phyloP scores from a whole-genome alignment of 2,888 invertebrate species.

The Thumatha senex region DNA sequence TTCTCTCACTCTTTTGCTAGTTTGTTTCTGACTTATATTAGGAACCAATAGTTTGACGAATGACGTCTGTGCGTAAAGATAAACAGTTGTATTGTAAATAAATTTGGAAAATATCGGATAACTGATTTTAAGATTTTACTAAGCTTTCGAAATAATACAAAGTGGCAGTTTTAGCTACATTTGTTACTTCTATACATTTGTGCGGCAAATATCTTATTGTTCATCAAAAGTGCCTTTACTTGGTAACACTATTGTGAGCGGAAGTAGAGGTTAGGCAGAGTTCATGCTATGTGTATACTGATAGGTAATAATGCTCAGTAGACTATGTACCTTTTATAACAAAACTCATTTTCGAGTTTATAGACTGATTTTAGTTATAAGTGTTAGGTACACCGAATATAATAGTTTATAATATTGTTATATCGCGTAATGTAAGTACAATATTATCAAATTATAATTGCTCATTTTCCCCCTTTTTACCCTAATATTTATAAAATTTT shows the following conservation, averaged over 20 bases:
- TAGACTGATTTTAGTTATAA: conserved; percentile 79
- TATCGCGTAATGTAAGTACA: conserved; percentile 37
- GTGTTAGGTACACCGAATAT: conserved; percentile 67
- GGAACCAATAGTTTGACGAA: no score
- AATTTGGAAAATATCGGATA: background rate
- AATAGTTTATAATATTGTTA: conserved; percentile 58
- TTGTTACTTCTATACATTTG: no score
- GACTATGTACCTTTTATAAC: conserved; percentile 47
- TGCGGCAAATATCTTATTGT: background rate
- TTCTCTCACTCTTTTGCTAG: no score
- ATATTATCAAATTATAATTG: conserved; percentile 30
- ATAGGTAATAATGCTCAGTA: conserved; percentile 65
- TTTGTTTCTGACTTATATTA: no score
- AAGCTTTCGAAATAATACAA: background rate
- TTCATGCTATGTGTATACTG: conserved; percentile 31
- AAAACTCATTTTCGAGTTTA: conserved; percentile 73
- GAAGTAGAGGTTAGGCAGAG: conserved; percentile 15
- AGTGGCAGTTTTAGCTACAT: background rate
- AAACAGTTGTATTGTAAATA: no score
- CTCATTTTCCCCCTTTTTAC: conserved; percentile 25
- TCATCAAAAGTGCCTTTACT: conserved; percentile 33
- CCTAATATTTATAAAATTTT: conserved; percentile 15
- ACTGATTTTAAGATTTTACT: background rate
- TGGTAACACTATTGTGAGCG: conserved; percentile 20
- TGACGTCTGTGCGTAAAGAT: no score